Conservation (phyloP, 2,888 invertebrate genomes). For the Ichneumon xanthorius region DNA sequence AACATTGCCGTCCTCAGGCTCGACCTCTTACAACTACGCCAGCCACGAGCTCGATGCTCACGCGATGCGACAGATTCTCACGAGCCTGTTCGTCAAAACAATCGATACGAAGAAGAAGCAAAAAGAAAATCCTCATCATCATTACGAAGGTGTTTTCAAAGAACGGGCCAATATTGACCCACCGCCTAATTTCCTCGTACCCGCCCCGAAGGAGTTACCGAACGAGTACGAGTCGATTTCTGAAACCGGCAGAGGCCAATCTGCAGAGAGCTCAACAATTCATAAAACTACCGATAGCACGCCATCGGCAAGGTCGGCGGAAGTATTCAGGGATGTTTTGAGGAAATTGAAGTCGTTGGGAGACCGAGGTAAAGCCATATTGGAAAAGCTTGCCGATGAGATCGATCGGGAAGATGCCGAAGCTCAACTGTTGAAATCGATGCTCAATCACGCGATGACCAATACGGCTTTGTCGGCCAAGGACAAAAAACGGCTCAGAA, state of each 20-base stretch:
- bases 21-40: conserved; percentile 69
- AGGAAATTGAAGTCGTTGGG: conserved; percentile 87
- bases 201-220: background rate
- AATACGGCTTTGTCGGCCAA: conserved; percentile 81
- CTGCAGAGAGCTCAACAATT: background rate
- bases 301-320: conserved; percentile 82
- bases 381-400: conserved; percentile 86
- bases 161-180: conserved; percentile 79
- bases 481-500: conserved; percentile 82
- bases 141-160: conserved; percentile 78
- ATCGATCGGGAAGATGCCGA: conserved; percentile 74
- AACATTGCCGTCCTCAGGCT: conserved; percentile 45
- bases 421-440: conserved; percentile 67
- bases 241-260: background rate
- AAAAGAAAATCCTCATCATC: conserved; percentile 77
- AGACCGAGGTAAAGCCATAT: conserved; percentile 86
- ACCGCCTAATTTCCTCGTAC: conserved; percentile 68
- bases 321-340: conserved; percentile 88
- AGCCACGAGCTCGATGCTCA: conserved; percentile 80
- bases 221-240: background rate
- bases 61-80: conserved; percentile 79
- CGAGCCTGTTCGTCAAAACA: conserved; percentile 77
- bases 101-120: conserved; percentile 77
- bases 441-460: conserved; percentile 84
- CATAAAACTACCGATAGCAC: background rate